Evolutionary conservation across 2,797 vertebrate genomes (phyloP), one percentile per base, ranked within the genome.

Genomic region (Chromobotia macracanthus): DNA sequence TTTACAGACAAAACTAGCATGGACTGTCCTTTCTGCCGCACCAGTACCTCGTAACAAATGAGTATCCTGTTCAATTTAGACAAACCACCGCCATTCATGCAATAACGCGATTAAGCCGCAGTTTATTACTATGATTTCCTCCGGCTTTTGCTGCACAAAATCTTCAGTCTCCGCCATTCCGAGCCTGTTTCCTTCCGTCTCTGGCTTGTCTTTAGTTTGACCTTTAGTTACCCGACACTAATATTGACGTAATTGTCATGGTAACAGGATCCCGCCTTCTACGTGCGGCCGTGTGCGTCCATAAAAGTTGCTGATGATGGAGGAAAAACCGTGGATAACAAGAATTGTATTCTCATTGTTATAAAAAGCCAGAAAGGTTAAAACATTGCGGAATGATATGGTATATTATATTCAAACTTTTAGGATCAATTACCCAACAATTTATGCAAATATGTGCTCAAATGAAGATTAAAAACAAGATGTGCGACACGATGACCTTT

Each of bases 221-320:
- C 89, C 89, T 89, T 89, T 89, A 88, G 87, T 89, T 89, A 89
- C 87, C 87, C 89, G 87, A 88, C 89, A 88, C 87, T 86, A 84
- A 83, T 87, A 84, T 84, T 89, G 89, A 89, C 89, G 89, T 88
- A 88, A 89, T 87, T 82, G 87, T 80, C 87, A 89, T 89, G 85
- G 89, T 81, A 88, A 89, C 89, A 85, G 72, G 80, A 81, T 79
- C 84, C 87, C 88, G 86, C 87, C 87, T 84, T 79, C 72, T 72
- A 81, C 68, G 76, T 80, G 80, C 72, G 63, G 63, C 75, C 61
- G 77, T 78, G 82, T 79, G 75, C 83, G 85, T 85, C 77, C 80
- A 80, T 70, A 77, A 72, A 80, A 77, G 72, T 81, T 75, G 80
- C 64, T 77, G 77, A 72, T 66, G 75, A 82, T 77, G 61, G 80